These are phyloP conservation scores for Todiramphus saurophagus DNA, from an alignment of 2,113 vertebrate genomes.

Conservation along the genomic window DNA sequence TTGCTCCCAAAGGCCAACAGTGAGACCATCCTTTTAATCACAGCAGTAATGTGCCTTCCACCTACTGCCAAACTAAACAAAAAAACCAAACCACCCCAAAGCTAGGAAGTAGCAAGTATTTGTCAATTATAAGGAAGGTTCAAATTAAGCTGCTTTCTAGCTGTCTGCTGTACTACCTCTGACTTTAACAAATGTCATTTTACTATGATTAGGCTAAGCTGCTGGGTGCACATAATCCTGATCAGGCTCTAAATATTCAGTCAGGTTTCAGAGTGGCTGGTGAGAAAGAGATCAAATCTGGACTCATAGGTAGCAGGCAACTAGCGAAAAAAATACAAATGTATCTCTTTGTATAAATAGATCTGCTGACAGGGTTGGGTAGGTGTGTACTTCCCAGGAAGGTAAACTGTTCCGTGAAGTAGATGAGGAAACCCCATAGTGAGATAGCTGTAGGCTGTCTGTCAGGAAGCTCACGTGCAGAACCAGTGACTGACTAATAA, in stretches of 20 bases:
- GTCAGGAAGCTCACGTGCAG: fast-evolving
- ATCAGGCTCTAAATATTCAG: background rate
- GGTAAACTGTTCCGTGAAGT: background rate
- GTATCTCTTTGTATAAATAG: background rate
- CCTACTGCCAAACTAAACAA: background rate
- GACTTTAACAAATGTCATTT: background rate
- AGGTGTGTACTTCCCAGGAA: background rate
- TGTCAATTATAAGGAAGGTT: background rate
- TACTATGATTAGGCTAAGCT: background rate
- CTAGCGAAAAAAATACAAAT: background rate
- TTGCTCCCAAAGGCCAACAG: background rate
- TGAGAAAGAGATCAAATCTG: background rate
- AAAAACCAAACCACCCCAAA: background rate
- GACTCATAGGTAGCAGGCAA: background rate
- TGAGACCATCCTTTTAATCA: background rate
- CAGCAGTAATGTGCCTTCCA: background rate
- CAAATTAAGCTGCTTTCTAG: background rate
- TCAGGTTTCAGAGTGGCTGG: background rate
- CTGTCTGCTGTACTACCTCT: background rate
- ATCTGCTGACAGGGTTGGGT: background rate
- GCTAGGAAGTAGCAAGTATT: background rate
- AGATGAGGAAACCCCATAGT: background rate
- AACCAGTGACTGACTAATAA: background rate
- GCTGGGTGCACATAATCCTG: background rate
- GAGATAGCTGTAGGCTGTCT: background rate